Conservation (phyloP, 1,140 invertebrate genomes). For the Condylostylus longicornis region DNA sequence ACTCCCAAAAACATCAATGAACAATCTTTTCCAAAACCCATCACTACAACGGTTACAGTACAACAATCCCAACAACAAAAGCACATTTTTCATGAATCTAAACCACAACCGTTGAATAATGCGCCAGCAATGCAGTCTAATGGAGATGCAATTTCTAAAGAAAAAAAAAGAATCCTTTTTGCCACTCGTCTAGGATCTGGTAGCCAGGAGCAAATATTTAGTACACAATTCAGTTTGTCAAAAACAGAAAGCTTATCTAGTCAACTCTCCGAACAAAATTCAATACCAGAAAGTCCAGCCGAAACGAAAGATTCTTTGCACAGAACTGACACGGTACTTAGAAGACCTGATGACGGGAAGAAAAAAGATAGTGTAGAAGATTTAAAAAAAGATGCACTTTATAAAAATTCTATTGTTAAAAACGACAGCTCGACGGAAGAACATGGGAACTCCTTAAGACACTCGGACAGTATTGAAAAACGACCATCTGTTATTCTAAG, state of each 20-base stretch:
- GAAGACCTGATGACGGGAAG: slow-evolving; percentile 12
- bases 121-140: neutral
- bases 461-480: too few species aligned
- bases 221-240: slow-evolving; percentile 33
- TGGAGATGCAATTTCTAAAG: slow-evolving; percentile 19
- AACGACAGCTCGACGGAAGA: too few species aligned
- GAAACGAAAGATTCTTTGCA: slow-evolving; percentile 14
- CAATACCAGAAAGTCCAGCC: slow-evolving; percentile 9
- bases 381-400: too few species aligned
- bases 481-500: slow-evolving; percentile 5
- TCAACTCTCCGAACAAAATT: slow-evolving; percentile 31
- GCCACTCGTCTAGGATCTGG: slow-evolving; percentile 32
- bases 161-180: slow-evolving; percentile 30
- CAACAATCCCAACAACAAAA: slow-evolving; percentile 15
- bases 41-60: slow-evolving; percentile 2
- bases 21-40: slow-evolving; percentile 9
- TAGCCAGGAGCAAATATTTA: slow-evolving; percentile 34
- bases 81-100: too few species aligned
- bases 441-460: too few species aligned
- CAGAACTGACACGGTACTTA: slow-evolving; percentile 23
- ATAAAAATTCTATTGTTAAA: too few species aligned
- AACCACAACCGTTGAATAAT: slow-evolving; percentile 19
- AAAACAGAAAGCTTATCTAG: slow-evolving; percentile 35
- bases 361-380: neutral
- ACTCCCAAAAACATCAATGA: slow-evolving; percentile 13